A percentile compares a stretch with the other conserved stretches of the same genome.
Conservation (phyloP, 2,797 vertebrate genomes). For the Gambelia wislizenii region DNA sequence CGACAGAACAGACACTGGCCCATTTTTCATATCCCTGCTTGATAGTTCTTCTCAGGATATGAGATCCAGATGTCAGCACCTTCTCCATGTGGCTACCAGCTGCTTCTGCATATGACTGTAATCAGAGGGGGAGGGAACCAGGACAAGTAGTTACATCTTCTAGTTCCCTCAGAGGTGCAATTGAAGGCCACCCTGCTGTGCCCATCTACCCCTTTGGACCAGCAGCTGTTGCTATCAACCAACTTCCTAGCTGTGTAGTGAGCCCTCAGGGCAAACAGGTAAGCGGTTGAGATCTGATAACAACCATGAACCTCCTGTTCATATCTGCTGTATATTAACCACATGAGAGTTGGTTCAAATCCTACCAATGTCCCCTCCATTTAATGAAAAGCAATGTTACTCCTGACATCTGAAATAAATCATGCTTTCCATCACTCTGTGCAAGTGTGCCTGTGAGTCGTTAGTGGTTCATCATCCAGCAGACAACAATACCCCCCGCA, state of each 20-base stretch:
- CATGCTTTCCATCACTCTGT: slow-evolving; percentile 48
- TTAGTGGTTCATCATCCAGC: slow-evolving; percentile 50
- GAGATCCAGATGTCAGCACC: not conserved
- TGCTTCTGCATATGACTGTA: not conserved
- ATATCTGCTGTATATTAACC: slow-evolving; percentile 16
- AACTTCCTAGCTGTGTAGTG: not conserved
- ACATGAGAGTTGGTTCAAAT: slow-evolving; percentile 16
- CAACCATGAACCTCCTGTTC: slow-evolving; percentile 14
- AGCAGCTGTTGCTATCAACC: not conserved
- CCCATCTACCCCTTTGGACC: not conserved
- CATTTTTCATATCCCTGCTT: too few relatives aligned
- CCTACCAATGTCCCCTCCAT: slow-evolving; percentile 31
- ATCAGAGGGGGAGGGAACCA: not conserved
- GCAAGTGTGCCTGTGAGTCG: slow-evolving; percentile 42
- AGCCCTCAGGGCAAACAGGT: not conserved
- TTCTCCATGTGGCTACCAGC: not conserved
- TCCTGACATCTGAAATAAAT: slow-evolving; percentile 59
- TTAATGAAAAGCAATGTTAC: slow-evolving; percentile 56
- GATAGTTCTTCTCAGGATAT: not conserved
- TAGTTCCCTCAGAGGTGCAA: not conserved
- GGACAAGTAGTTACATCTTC: not conserved
- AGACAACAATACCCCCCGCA: slow-evolving; percentile 51
- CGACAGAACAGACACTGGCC: too few relatives aligned
- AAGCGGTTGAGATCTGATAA: not conserved
- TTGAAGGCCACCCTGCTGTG: too few relatives aligned